These are phyloP conservation scores for Drosophila nigrodunni DNA, from an alignment of 1,140 invertebrate genomes.

Conservation along the genomic window DNA sequence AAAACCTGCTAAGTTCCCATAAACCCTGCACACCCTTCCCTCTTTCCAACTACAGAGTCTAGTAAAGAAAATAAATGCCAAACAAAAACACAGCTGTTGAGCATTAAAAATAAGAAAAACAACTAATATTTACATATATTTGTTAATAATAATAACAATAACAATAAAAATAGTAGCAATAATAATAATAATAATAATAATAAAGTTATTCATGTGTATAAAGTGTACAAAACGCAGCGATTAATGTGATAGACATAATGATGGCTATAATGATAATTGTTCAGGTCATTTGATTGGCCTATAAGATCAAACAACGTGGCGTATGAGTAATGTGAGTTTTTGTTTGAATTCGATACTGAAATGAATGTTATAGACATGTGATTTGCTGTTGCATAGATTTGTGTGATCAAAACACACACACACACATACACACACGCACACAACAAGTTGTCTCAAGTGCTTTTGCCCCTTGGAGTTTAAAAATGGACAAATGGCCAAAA, in stretches of 20 bases:
- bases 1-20: too few relatives aligned
- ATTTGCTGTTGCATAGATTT: slow-evolving; percentile 29
- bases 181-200: slow-evolving; percentile 22
- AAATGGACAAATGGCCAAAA: background rate
- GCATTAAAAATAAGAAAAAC: background rate
- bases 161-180: slow-evolving; percentile 3
- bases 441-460: slow-evolving; percentile 1
- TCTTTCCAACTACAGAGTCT: too few relatives aligned
- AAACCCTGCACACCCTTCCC: too few relatives aligned
- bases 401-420: slow-evolving; percentile 11
- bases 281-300: slow-evolving; percentile 3
- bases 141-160: slow-evolving; percentile 13
- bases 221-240: slow-evolving; percentile 10
- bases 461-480: background rate
- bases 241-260: slow-evolving; percentile 31
- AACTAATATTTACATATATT: slow-evolving; percentile 7
- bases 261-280: slow-evolving; percentile 20
- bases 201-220: slow-evolving; percentile 1
- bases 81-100: slow-evolving; percentile 21
- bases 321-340: slow-evolving; percentile 42
- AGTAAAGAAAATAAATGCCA: background rate
- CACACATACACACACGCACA: too few relatives aligned
- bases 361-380: slow-evolving; percentile 1
- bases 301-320: slow-evolving; percentile 11
- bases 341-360: background rate